Evolutionary conservation across 2,888 invertebrate species (phyloP).

Genomic region (Dendrolimus houi): DNA sequence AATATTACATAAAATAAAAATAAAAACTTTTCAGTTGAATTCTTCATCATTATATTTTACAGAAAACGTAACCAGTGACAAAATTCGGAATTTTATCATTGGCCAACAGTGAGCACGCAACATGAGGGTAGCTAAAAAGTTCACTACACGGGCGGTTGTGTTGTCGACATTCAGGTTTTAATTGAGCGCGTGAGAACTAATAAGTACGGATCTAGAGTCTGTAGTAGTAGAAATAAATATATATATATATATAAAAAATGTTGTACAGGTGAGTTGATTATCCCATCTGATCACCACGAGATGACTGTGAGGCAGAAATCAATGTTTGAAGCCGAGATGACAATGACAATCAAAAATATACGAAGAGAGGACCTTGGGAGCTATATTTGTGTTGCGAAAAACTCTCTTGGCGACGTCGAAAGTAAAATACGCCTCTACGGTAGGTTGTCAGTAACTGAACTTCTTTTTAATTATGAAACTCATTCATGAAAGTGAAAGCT

Average conservation of each 20-base stretch:
- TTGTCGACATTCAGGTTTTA: too few relatives aligned
- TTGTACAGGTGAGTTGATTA: constrained; percentile 85
- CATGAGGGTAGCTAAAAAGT: too few relatives aligned
- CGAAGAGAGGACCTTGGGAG: constrained; percentile 87
- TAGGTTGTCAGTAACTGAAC: constrained; percentile 43
- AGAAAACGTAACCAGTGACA: too few relatives aligned
- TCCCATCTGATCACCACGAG: constrained; percentile 88
- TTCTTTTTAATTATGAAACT: constrained; percentile 6
- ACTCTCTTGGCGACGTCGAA: constrained; percentile 91
- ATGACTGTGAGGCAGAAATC: constrained; percentile 84
- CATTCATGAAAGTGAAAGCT: constrained; percentile 1
- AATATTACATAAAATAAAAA: too few relatives aligned
- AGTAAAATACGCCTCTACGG: constrained; percentile 93
- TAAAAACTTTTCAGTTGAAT: too few relatives aligned
- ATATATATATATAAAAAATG: background rate
- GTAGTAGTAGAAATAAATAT: too few relatives aligned
- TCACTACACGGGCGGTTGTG: too few relatives aligned
- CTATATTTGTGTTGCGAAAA: constrained; percentile 91
- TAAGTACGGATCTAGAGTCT: too few relatives aligned
- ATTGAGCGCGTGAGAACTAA: too few relatives aligned
- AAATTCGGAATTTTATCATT: too few relatives aligned
- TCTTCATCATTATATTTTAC: too few relatives aligned
- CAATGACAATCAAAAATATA: constrained; percentile 86
- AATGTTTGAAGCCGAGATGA: constrained; percentile 90
- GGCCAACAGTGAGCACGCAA: too few relatives aligned